phyloP scores from a whole-genome alignment of 2,113 vertebrate genomes.

The Stigmatopora argus region DNA sequence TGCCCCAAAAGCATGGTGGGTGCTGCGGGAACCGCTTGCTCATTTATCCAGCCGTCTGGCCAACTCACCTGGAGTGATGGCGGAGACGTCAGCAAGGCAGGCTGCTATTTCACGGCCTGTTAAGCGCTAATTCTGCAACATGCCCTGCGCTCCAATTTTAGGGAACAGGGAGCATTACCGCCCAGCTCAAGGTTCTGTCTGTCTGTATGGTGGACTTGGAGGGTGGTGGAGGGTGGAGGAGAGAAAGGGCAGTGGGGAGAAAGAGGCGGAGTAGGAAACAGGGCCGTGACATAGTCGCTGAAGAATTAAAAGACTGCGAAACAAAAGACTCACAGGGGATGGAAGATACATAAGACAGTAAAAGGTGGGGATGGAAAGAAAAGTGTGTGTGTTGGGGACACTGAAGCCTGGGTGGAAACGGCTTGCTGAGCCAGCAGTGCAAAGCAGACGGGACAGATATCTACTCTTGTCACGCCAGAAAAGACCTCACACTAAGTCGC shows the following conservation, averaged over 20 bases:
- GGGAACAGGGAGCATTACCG: constrained; percentile 72
- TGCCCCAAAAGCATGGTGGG: constrained; percentile 54
- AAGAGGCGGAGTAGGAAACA: constrained; percentile 25
- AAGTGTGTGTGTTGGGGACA: constrained; percentile 14
- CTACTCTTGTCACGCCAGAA: constrained; percentile 57
- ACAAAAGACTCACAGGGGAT: constrained; percentile 25
- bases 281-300: constrained; percentile 25
- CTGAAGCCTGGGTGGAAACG: constrained; percentile 48
- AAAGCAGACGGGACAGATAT: constrained; percentile 61
- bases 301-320: constrained; percentile 39
- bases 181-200: constrained; percentile 69
- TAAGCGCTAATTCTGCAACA: constrained; percentile 87
- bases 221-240: constrained; percentile 7
- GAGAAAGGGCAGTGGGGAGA: constrained; percentile 20
- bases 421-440: constrained; percentile 62
- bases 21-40: constrained; percentile 57
- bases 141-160: constrained; percentile 72
- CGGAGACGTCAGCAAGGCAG: constrained; percentile 79
- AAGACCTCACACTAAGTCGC: constrained; percentile 35
- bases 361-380: constrained; percentile 24
- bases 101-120: constrained; percentile 93
- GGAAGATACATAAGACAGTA: constrained; percentile 23
- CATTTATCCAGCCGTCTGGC: constrained; percentile 81
- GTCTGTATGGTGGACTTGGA: constrained; percentile 55
- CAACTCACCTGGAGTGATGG: constrained; percentile 78